These are phyloP conservation scores for Antigone vipio DNA, from an alignment of 2,113 vertebrate species.

Conservation along the genomic window DNA sequence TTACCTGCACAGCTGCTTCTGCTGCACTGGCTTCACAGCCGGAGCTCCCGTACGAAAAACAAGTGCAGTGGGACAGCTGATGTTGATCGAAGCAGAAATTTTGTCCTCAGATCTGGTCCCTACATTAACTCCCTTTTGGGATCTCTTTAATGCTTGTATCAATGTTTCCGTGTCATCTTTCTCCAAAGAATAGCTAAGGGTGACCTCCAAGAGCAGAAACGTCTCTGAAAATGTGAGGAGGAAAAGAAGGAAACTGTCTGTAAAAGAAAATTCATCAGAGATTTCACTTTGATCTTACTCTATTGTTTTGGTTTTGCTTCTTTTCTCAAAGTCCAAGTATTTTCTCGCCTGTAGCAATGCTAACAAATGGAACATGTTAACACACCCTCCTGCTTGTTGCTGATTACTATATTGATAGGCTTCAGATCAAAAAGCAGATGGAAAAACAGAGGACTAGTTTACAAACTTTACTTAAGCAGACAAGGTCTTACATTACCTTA, in stretches of 20 bases:
- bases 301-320: conserved; percentile 38
- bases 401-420: background rate
- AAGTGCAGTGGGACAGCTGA: background rate
- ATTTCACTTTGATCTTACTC: conserved; percentile 44
- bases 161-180: background rate
- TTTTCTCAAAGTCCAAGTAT: conserved; percentile 43
- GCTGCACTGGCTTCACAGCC: background rate
- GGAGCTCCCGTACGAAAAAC: background rate
- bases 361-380: background rate
- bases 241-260: background rate
- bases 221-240: background rate
- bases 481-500: background rate
- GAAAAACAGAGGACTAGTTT: background rate
- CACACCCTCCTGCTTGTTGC: conserved; percentile 23
- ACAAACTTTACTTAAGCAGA: conserved; percentile 7
- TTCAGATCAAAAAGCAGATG: conserved; percentile 33
- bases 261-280: background rate
- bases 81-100: background rate
- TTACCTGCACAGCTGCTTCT: background rate
- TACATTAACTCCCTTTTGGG: background rate
- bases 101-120: background rate
- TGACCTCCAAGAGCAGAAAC: background rate
- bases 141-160: background rate
- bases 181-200: background rate
- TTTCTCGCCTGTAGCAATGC: conserved; percentile 34